Evolutionary conservation across 2,888 invertebrate species (phyloP), one percentile per base, ranked within the genome.

Genomic region (Agrochola lota): DNA sequence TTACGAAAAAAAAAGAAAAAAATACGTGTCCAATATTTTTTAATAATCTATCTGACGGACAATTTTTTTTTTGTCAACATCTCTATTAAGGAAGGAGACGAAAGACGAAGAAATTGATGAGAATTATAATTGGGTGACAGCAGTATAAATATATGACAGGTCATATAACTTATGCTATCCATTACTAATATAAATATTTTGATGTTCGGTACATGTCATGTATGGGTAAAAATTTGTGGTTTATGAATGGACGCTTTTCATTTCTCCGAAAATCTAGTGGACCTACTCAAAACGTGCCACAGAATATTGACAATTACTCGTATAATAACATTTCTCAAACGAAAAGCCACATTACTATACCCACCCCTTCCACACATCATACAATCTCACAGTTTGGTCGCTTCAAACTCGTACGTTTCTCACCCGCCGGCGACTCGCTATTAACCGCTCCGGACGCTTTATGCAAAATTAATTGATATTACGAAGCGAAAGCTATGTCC

Each of bases 391-490:
- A 75, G 64, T 63, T 77, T 80, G 49, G 64, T 72, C 64, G 74
- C 49, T 70, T 70, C 57, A 76, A 74, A 74, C 71, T 78, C 79
- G 69, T 67, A 86, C 40, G 74, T 78, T 66, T 59, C 49, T 83
- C 74, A 49, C 70, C 80, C 80, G 49, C 69, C 62, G 80, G 84
- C 84, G 70, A 86, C 70, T 72, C 17, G 62, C 74, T 74, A 84
- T 86, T 84, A 85, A 75, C 87, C 57, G 64, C 70, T 76, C 73
- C 23, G 12, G 52, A 75, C 77, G 81, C 59, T 88, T 86, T 88
- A 86, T 88, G 88, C 64, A 88, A 88, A 88, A 83, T 86, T 86
- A 86, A 86, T 86, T 86, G 78, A 86, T 86, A 88, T 83, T 88
- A 85, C 80, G 57, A 71, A 84, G 87, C 72, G 64, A 85, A 69